Base-by-base conservation (phyloP, 2,113 vertebrate genomes). In the Greenwoodochromis staneri region DNA sequence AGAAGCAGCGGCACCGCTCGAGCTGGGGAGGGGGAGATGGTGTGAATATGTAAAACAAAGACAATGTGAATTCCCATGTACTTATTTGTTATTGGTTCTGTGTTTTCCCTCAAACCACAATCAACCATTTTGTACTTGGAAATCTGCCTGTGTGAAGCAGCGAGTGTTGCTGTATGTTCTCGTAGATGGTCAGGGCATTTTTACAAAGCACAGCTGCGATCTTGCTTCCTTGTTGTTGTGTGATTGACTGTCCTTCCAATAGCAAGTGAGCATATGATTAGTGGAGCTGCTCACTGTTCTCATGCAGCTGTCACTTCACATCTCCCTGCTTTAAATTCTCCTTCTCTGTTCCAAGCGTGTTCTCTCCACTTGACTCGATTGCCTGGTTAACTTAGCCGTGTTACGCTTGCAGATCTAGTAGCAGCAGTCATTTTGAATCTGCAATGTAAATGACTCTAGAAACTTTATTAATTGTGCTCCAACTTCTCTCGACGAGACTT, bases 31-130 rank as follows among this genome's bases (percentile, higher is more conserved):
- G 88, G 86, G 86, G 63, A 82, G 80, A 34, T 85, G 90, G 90
- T 95, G 94, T 94, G 94, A 94, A 95, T 96, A 96, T 96, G 95
- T 95, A 95, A 96, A 95, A 92, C 93, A 94, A 94, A 95, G 94
- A 95, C 82, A 90, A 95, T 91, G 92, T 94, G 94, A 94, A 96
- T 96, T 96, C 94, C 95, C 95, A 91, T 96, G 91, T 93, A 95
- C 93, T 94, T 94, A 94, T 94, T 95, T 96, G 93, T 95, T 95
- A 95, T 95, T 93, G 94, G 91, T 87, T 94, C 90, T 90, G 73
- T 93, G 81, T 94, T 95, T 95, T 94, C 94, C 95, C 94, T 95
- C 93, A 92, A 95, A 96, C 95, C 93, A 94, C 93, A 91, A 94
- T 95, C 93, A 94, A 90, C 93, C 93, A 91, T 94, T 94, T 95